Conservation (phyloP, 1,140 invertebrate genomes). For the Eufriesea mexicana region DNA sequence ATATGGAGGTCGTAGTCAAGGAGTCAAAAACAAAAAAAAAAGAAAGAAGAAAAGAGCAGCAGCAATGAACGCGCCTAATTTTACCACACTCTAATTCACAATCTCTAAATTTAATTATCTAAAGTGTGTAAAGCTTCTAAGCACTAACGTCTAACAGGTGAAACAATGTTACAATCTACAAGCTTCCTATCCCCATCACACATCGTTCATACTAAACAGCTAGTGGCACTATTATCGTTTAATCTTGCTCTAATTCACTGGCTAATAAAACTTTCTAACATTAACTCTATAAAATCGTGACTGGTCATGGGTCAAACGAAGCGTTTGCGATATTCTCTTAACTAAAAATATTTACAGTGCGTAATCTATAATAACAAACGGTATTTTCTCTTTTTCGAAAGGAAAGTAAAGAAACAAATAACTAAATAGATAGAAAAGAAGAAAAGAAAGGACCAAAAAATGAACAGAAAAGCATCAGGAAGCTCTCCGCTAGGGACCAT, state of each 20-base stretch:
- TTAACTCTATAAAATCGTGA: neutral
- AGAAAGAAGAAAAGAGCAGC: neutral
- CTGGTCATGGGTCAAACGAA: slow-evolving; percentile 21
- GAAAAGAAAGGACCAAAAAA: neutral
- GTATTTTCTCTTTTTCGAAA: neutral
- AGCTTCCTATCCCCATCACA: neutral
- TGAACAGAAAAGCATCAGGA: neutral
- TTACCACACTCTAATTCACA: neutral
- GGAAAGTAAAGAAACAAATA: neutral
- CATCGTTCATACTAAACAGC: neutral
- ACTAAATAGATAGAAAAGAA: neutral
- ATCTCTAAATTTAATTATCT: neutral
- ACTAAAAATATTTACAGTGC: neutral
- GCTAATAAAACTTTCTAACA: neutral
- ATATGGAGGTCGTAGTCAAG: neutral
- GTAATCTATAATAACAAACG: neutral
- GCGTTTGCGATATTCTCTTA: neutral
- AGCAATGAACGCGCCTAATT: neutral
- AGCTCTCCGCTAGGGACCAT: slow-evolving; percentile 22
- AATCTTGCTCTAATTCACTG: neutral
- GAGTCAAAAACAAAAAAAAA: neutral
- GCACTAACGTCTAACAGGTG: neutral
- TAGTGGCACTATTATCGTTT: neutral
- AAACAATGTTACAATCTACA: neutral
- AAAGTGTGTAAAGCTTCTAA: neutral